phyloP scores from a whole-genome alignment of 2,797 vertebrate genomes.

The Botia kubotai region DNA sequence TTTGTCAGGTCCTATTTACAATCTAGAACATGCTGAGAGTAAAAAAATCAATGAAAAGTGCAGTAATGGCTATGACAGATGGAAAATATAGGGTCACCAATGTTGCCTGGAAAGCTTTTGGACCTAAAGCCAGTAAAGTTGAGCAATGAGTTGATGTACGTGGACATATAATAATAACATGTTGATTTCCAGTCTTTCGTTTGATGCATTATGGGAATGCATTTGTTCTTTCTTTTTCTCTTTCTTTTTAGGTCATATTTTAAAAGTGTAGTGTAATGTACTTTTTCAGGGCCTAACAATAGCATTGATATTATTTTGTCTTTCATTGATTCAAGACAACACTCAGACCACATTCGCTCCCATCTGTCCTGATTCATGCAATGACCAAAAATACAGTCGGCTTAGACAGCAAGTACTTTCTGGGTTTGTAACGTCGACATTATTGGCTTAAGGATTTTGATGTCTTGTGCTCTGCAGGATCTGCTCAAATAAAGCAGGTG shows the following conservation, averaged over 20 bases:
- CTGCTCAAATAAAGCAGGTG: constrained; percentile 24
- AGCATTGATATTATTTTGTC: background rate
- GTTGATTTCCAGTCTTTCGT: background rate
- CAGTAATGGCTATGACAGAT: background rate
- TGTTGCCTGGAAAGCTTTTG: constrained; percentile 29
- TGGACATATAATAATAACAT: background rate
- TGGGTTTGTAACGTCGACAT: background rate
- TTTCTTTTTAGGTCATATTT: too few relatives aligned
- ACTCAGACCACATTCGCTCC: background rate
- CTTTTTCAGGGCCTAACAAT: too few relatives aligned
- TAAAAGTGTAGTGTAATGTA: too few relatives aligned
- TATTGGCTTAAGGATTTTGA: constrained; percentile 28
- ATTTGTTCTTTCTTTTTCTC: too few relatives aligned
- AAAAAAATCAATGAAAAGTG: constrained; percentile 28
- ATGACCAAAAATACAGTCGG: too few relatives aligned
- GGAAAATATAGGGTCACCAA: background rate
- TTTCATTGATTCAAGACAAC: background rate
- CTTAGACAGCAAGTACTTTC: background rate
- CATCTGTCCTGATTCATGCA: constrained; percentile 7
- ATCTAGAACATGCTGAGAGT: constrained; percentile 10
- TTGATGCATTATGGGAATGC: background rate
- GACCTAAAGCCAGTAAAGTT: background rate
- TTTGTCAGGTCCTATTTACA: constrained; percentile 13
- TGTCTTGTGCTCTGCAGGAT: background rate
- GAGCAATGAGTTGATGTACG: background rate